Base-by-base conservation (phyloP, 2,113 vertebrate genomes). In the Malurus alboscapulatus region DNA sequence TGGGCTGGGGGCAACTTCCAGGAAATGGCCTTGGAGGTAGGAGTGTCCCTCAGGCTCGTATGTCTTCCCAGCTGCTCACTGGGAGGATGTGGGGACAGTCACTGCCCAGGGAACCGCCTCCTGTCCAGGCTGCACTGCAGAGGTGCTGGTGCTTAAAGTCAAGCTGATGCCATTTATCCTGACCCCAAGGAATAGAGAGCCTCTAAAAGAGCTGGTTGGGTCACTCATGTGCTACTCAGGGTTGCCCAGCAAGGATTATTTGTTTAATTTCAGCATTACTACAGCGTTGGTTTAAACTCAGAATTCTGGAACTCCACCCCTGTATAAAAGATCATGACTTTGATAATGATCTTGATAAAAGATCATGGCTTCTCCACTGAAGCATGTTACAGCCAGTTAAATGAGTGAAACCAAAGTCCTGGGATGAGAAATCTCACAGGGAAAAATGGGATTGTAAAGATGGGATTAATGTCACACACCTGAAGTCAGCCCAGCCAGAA, bases 11-110 rank as follows among this genome's bases (percentile, higher is more conserved):
- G 97, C 10, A 48, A 97, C 88, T 99, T 99, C 94, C 98, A 98
- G 86, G 98, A 98, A 17, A 98, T 99, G 96, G 99, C 99, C 38
- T 83, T 61, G 7, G 97, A 98, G 99, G 99, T 98, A 97, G 96
- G 98, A 85, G 40, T 4, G 30, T 2, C 5, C 62, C 34, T 27
- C 0, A 3, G 74, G 69, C 55, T 72, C 4, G 0, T 10, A 25
- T 19, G 17, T 4, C 50, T 13, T 17, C 26, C 69, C 79, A 32
- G 72, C 67, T 45, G 12, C 53, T 61, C 0, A 0, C 55, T 27
- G 73, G 44, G 53, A n/a, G 61, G 20, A 34, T 0, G 0, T 12
- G 54, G 54, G 67, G 30, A 51, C 26, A 63, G 48, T 12, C 67
- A 4, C 71, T 57, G 30, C 67, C 54, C 22, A 10, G 36, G 24